These are phyloP conservation scores for Hemiscyllium ocellatum DNA, from an alignment of 2,113 vertebrate genomes.

Conservation along the genomic window DNA sequence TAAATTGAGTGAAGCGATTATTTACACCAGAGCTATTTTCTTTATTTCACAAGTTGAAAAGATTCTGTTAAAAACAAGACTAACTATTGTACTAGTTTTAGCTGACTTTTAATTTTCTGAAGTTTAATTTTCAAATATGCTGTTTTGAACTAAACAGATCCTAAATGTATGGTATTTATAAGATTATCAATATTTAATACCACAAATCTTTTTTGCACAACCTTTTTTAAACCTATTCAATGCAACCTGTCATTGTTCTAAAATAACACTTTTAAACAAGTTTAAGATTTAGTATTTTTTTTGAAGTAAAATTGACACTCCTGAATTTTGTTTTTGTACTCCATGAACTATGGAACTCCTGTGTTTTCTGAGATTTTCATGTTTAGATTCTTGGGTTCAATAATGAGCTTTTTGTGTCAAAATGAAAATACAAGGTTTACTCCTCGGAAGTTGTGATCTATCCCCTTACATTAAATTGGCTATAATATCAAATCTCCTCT, in stretches of 20 bases:
- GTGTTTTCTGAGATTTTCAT: background rate
- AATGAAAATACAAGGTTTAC: background rate
- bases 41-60: background rate
- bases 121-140: background rate
- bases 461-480: background rate
- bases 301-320: background rate
- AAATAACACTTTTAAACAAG: background rate
- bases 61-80: background rate
- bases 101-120: background rate
- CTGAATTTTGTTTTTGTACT: background rate
- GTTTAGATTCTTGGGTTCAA: background rate
- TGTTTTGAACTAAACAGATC: conserved; percentile 4
- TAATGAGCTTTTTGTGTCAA: background rate
- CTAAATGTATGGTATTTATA: background rate
- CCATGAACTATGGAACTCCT: background rate
- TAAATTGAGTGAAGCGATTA: background rate
- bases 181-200: background rate
- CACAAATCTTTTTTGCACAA: background rate
- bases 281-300: background rate
- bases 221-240: background rate
- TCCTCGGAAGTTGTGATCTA: no score
- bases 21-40: background rate
- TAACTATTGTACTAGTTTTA: background rate
- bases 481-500: background rate
- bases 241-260: background rate